These are phyloP conservation scores for Arbacia lixula DNA, from an alignment of 53 echinoderm and acorn worm genomes.

Conservation along the genomic window DNA sequence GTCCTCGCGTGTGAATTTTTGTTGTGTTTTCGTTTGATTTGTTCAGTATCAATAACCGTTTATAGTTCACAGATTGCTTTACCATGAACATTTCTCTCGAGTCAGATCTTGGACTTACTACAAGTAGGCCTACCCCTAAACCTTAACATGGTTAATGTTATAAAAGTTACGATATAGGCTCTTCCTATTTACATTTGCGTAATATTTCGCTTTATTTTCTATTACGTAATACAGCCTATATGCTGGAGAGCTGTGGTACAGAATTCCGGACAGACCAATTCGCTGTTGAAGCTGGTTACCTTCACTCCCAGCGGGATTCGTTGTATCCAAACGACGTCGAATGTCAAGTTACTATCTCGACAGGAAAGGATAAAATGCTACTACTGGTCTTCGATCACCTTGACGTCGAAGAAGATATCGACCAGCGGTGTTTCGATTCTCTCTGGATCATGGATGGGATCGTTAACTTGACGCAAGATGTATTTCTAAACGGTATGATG, in stretches of 20 bases:
- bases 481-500: constrained; percentile 21
- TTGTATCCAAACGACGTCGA: constrained; percentile 28
- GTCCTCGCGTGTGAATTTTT: too few species aligned
- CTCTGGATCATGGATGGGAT: constrained; percentile 9
- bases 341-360: constrained; percentile 3
- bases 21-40: too few species aligned
- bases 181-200: too few species aligned
- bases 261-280: neutral
- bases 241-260: constrained; percentile 4
- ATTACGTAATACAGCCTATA: too few species aligned
- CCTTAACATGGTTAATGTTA: too few species aligned
- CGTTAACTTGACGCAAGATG: neutral
- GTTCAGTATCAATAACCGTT: too few species aligned
- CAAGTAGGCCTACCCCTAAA: too few species aligned
- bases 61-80: too few species aligned
- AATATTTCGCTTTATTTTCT: too few species aligned
- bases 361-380: neutral
- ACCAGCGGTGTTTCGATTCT: constrained; percentile 14
- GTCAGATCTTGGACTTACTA: too few species aligned
- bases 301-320: neutral
- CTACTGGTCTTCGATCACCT: constrained; percentile 6
- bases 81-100: too few species aligned
- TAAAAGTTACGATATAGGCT: too few species aligned
- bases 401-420: constrained; percentile 26
- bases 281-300: neutral